These are phyloP conservation scores for Busseola fusca DNA, from an alignment of 2,888 invertebrate species.

Conservation along the genomic window DNA sequence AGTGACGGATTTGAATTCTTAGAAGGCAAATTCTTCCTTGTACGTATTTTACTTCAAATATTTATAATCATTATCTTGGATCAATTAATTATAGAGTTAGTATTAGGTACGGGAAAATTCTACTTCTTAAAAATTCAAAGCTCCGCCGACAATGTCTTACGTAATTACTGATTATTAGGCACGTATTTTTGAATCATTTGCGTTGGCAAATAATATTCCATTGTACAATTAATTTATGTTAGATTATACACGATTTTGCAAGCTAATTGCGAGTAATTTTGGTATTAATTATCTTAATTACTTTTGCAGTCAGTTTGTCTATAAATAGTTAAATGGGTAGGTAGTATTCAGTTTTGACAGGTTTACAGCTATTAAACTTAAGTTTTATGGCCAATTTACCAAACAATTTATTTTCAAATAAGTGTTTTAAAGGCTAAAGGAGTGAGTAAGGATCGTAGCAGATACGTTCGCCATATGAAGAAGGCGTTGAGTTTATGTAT, in stretches of 20 bases:
- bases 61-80: background rate
- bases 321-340: background rate
- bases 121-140: background rate
- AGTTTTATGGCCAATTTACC: background rate
- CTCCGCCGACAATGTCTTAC: background rate
- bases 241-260: constrained; percentile 1
- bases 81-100: background rate
- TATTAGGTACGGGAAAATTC: background rate
- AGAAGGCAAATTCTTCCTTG: background rate
- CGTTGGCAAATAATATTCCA: constrained; percentile 7
- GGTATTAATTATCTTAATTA: constrained; percentile 33
- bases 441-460: background rate
- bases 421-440: background rate
- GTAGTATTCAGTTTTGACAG: background rate
- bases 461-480: background rate
- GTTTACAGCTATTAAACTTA: background rate
- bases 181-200: background rate
- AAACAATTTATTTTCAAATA: background rate
- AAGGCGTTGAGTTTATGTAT: background rate
- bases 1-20: background rate
- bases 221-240: constrained; percentile 30
- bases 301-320: constrained; percentile 4
- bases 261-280: constrained; percentile 27
- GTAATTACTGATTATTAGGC: constrained; percentile 26
- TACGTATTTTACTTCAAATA: background rate